Base-by-base conservation (phyloP, 2,888 invertebrate genomes). In the Balanococcus diminutus region DNA sequence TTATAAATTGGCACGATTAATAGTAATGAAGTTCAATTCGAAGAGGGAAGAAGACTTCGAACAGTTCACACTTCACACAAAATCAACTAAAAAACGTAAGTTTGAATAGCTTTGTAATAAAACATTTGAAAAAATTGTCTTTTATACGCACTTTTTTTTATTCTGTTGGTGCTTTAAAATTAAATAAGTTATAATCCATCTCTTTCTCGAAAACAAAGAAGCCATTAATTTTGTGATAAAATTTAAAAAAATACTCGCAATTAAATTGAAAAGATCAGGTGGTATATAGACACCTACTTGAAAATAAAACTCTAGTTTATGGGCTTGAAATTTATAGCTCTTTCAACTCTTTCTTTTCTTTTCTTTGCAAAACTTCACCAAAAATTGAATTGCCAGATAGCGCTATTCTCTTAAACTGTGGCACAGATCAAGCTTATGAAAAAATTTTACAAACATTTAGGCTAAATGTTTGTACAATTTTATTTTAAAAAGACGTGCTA, bases 181-280 rank as follows among this genome's bases (percentile, higher is more conserved):
- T 61, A 25, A 61, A 61, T 22, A 25, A 61, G 25, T 61, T 25
- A 61, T 25, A 61, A 61, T 61, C 61, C 61, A 25, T 61, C 61
- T 61, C 61, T 61, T 61, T 61, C 61, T 61, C 25, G 22, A 22
- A 8, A 25, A 14, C 61, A 25, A 61, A 25, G 61, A 25, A 61
- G 61, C 61, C 61, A 61, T 61, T 61, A 61, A 61, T 61, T 61
- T 61, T 61, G 61, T 61, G 14, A 61, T 61, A 61, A 61, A 61
- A 61, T 61, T 61, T 25, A 61, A 11, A 61, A 61, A 61, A 61
- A 25, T 61, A 25, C 25, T 61, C 61, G 61, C 61, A 61, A 25
- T 61, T 61, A 61, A 61, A 61, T 61, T 61, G 61, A 61, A 61
- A 61, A 61, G 61, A 61, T 61, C 61, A 61, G 61, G 61, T 61